phyloP scores from a whole-genome alignment of 2,113 vertebrate genomes.

The Anas platyrhynchos region DNA sequence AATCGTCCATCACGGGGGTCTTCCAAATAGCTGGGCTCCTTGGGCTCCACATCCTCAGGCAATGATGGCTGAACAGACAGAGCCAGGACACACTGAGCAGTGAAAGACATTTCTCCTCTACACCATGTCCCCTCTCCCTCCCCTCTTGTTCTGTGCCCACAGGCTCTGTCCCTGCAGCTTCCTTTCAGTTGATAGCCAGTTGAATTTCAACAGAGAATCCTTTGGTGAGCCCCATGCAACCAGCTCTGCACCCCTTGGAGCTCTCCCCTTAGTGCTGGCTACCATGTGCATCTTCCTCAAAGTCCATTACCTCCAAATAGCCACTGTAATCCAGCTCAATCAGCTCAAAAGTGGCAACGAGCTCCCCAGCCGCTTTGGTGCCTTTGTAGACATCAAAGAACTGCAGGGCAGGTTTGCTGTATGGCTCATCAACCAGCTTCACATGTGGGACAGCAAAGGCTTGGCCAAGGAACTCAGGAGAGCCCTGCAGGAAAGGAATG shows the following conservation, averaged over 20 bases:
- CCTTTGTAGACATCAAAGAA: constrained; percentile 89
- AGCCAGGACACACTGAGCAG: neutral
- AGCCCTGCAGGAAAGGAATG: constrained; percentile 72
- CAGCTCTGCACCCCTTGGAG: neutral
- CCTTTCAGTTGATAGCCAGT: neutral
- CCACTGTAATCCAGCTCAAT: constrained; percentile 90
- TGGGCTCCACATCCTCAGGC: constrained; percentile 84
- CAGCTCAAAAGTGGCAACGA: constrained; percentile 90
- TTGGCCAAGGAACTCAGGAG: constrained; percentile 83
- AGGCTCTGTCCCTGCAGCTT: neutral
- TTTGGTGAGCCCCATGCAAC: neutral
- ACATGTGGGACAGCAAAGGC: constrained; percentile 87
- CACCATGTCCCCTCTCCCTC: neutral
- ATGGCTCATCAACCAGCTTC: constrained; percentile 83
- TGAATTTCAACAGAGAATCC: neutral
- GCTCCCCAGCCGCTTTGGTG: constrained; percentile 80
- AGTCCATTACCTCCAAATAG: constrained; percentile 85
- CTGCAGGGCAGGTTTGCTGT: constrained; percentile 82
- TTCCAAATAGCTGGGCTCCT: constrained; percentile 74
- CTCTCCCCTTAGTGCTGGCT: neutral
- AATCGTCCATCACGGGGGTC: constrained; percentile 72
- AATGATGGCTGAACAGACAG: constrained; percentile 80
- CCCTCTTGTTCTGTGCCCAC: neutral
- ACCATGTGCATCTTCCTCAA: neutral
- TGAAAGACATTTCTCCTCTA: neutral